These are phyloP conservation scores for Sturnira hondurensis DNA, from an alignment of 2,113 vertebrate species.

Conservation along the genomic window DNA sequence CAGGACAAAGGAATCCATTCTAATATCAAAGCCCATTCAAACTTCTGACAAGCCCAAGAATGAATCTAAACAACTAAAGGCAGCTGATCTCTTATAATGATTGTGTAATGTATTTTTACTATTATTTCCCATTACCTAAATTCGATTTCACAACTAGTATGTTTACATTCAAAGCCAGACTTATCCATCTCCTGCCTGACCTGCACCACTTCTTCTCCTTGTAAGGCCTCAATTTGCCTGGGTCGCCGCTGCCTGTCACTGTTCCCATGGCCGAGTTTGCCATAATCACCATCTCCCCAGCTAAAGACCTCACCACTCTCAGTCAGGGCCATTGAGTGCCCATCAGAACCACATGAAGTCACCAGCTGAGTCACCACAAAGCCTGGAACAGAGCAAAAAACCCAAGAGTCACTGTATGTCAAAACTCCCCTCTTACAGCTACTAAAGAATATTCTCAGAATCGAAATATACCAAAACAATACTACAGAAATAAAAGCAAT, in stretches of 20 bases:
- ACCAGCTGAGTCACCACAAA: constrained; percentile 89
- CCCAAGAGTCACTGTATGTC: neutral
- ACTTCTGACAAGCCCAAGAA: neutral
- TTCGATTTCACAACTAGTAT: neutral
- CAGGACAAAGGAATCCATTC: neutral
- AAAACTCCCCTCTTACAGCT: neutral
- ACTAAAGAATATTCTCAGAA: neutral
- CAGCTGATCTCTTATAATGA: neutral
- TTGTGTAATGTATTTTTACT: neutral
- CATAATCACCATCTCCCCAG: constrained; percentile 89
- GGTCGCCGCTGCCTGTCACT: constrained; percentile 86
- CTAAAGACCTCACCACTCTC: constrained; percentile 89
- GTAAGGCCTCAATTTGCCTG: constrained; percentile 86
- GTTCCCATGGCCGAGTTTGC: constrained; percentile 88
- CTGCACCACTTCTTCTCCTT: constrained; percentile 89
- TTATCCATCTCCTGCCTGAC: constrained; percentile 57
- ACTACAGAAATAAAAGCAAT: neutral
- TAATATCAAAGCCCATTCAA: constrained; percentile 15
- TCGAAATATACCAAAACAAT: neutral
- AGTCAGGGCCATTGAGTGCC: constrained; percentile 88
- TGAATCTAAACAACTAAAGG: neutral
- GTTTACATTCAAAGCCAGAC: neutral
- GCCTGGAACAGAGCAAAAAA: constrained; percentile 73
- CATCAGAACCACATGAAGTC: constrained; percentile 88
- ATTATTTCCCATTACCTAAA: neutral